phyloP scores from a whole-genome alignment of 2,888 invertebrate genomes.

The Tachina lurida region DNA sequence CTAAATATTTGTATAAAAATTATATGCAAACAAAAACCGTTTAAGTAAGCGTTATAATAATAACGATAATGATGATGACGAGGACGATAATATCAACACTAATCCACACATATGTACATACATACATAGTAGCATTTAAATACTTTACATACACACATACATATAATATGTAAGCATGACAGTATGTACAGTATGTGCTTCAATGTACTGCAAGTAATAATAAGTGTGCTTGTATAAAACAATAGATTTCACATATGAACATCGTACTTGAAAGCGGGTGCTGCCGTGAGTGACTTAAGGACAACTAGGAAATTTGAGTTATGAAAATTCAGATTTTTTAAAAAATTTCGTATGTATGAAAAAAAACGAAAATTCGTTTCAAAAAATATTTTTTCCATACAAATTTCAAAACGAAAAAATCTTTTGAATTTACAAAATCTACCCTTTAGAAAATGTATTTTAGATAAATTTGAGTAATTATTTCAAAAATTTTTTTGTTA shows the following conservation, averaged over 20 bases:
- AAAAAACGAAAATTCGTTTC: no score
- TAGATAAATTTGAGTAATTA: no score
- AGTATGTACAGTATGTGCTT: neutral
- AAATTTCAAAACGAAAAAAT: no score
- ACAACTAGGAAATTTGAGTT: slow-evolving; percentile 17
- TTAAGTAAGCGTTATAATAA: slow-evolving; percentile 72
- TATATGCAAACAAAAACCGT: slow-evolving; percentile 71
- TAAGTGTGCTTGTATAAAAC: neutral
- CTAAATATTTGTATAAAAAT: slow-evolving; percentile 71
- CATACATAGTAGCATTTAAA: neutral
- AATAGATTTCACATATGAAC: slow-evolving; percentile 46
- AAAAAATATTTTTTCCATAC: no score
- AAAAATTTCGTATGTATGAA: no score
- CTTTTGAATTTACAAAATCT: no score
- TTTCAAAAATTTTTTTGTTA: no score
- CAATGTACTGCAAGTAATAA: neutral
- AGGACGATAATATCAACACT: slow-evolving; percentile 37
- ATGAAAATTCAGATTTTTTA: neutral
- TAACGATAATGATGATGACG: slow-evolving; percentile 65
- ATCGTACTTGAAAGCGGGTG: slow-evolving; percentile 26
- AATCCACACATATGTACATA: neutral
- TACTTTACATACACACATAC: neutral
- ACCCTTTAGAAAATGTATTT: neutral
- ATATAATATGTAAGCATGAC: neutral
- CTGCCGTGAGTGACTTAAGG: neutral